Evolutionary conservation across 2,113 vertebrate genomes (phyloP), one percentile per base, ranked within the genome.

Genomic region (Scomber colias): DNA sequence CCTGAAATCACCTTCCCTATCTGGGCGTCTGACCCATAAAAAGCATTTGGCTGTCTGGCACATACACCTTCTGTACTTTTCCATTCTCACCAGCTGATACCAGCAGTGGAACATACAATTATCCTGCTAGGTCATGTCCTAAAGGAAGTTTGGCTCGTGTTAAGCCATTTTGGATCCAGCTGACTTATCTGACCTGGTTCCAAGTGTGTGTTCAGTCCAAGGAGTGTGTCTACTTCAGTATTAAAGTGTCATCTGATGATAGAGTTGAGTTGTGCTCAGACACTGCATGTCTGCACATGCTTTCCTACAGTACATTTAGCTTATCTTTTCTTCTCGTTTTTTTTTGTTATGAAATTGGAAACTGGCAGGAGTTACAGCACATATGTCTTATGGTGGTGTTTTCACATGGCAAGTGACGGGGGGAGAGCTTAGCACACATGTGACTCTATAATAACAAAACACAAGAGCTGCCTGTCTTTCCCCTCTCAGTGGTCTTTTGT

Each of bases 61-160:
- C 21, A 21, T 21, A 21, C 68, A 54, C 61, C 60, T 48, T 65
- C 49, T 71, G 79, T 89, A 79, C 77, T 75, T 89, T 92, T 90
- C 86, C 92, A 61, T 84, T 84, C 79, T 81, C 73, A 63, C 59
- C 66, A 65, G 67, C 69, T 87, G 79, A 69, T 63, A 83, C 71
- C 53, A 64, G 13, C 40, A 54, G 27, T 3, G 59, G 24, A 49
- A 45, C 68, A 66, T 27, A 7, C 54, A 65, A 53, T 46, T 12
- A 54, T 61, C 44, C n/a, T 24, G 60, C 30, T 16, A 72, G 30
- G 57, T 86, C 73, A 73, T 69, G 62, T 59, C 44, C 51, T 60
- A 16, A 65, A 71, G 57, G 49, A 69, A 24, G 46, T 50, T 85
- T 62, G 49, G 46, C 73, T 54, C n/a, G 2, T 16, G 66, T 35